These are phyloP conservation scores for Haliclona indistincta DNA, from an alignment of 37 sponge, comb jelly and placozoan species.

Conservation along the genomic window DNA sequence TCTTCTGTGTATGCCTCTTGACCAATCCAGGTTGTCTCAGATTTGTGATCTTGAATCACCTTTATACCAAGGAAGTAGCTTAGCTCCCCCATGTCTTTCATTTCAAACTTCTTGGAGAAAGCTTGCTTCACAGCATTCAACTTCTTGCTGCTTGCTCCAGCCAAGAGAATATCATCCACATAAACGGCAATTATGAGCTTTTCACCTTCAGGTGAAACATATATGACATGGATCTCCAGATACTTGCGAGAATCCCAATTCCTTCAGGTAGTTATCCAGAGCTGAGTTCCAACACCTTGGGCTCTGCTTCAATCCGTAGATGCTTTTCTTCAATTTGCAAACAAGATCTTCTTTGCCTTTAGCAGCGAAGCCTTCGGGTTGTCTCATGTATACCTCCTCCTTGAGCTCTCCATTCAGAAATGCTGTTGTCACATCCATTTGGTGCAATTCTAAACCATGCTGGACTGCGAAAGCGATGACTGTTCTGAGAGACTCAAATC, in stretches of 20 bases:
- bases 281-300: constrained; percentile 12
- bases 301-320: constrained; percentile 35
- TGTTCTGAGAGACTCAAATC: constrained; percentile 23
- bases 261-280: constrained; percentile 7
- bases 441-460: constrained; percentile 15
- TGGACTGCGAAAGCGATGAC: constrained; percentile 33
- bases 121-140: constrained; percentile 23
- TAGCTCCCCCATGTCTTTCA: constrained; percentile 30
- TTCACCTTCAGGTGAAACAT: constrained; percentile 9
- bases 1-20: constrained; percentile 37
- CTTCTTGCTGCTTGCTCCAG: constrained; percentile 3
- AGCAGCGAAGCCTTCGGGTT: constrained; percentile 14
- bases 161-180: constrained; percentile 44
- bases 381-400: constrained; percentile 24
- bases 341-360: constrained; percentile 32
- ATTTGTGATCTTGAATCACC: constrained; percentile 27
- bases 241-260: constrained; percentile 9
- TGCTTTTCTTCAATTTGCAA: constrained; percentile 20
- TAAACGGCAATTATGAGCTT: constrained; percentile 13
- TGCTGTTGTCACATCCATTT: constrained; percentile 21
- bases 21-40: constrained; percentile 25
- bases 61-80: constrained; percentile 48
- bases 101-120: constrained; percentile 13
- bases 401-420: constrained; percentile 30
- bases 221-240: constrained; percentile 6